These are phyloP conservation scores for Phyllopteryx taeniolatus DNA, from an alignment of 2,113 vertebrate species.

Conservation along the genomic window DNA sequence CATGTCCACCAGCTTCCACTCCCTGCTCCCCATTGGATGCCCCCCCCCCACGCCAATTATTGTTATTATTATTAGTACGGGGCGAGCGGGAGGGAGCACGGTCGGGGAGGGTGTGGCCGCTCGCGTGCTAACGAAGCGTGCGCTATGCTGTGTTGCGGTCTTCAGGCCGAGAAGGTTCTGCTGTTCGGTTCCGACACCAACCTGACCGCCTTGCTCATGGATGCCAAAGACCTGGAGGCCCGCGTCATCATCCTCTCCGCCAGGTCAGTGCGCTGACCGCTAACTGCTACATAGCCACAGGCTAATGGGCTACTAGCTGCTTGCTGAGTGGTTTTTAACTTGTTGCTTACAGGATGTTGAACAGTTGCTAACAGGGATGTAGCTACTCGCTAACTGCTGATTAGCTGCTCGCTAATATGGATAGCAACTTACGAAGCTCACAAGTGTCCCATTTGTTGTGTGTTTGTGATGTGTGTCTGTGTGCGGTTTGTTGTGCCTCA, in stretches of 20 bases:
- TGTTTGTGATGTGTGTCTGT: slow-evolving; percentile 11
- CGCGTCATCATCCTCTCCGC: slow-evolving; percentile 95
- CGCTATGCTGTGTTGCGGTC: slow-evolving; percentile 64
- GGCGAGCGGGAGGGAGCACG: slow-evolving; percentile 81
- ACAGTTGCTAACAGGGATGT: not conserved
- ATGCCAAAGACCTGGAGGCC: slow-evolving; percentile 93
- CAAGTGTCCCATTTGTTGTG: not conserved
- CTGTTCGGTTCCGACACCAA: slow-evolving; percentile 96
- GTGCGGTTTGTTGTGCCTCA: slow-evolving; percentile 33
- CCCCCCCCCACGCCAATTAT: slow-evolving; percentile 15
- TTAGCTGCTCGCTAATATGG: not conserved
- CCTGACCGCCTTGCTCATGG: slow-evolving; percentile 89
- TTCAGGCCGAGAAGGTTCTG: slow-evolving; percentile 97
- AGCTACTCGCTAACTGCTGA: no score
- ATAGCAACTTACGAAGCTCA: not conserved
- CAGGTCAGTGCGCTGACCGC: slow-evolving; percentile 69
- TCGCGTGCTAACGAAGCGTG: slow-evolving; percentile 43
- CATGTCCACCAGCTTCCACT: slow-evolving; percentile 83
- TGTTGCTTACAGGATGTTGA: not conserved
- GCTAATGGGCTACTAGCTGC: not conserved
- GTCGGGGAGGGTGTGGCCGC: slow-evolving; percentile 49
- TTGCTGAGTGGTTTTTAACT: no score
- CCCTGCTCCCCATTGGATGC: slow-evolving; percentile 2
- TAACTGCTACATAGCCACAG: no score
- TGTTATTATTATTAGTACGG: slow-evolving; percentile 1